Percentiles rank a stretch among this genome's conserved stretches.
Evolutionary conservation across 2,888 invertebrate species (phyloP).

Genomic region (Caradrina kadenii): DNA sequence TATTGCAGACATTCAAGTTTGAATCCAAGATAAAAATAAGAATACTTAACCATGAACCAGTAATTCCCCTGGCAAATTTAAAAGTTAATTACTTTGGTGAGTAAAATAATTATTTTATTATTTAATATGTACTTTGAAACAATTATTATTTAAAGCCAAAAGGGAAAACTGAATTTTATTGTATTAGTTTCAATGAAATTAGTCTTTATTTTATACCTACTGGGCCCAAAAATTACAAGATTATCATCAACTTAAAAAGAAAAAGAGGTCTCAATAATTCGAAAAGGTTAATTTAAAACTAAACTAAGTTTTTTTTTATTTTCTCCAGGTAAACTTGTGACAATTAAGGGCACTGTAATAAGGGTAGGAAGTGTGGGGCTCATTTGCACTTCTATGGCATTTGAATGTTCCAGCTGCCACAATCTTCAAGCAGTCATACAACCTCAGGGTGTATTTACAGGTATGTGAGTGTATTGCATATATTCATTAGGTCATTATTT

Average conservation of each 20-base stretch:
- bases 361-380: slow-evolving; percentile 94
- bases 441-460: slow-evolving; percentile 88
- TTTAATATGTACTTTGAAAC: neutral
- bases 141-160: neutral
- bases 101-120: slow-evolving; percentile 49
- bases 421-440: slow-evolving; percentile 92
- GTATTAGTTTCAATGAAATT: neutral
- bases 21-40: slow-evolving; percentile 84
- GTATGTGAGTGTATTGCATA: slow-evolving; percentile 64
- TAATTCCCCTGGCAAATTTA: slow-evolving; percentile 92
- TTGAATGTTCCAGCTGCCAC: slow-evolving; percentile 93
- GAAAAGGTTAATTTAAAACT: neutral
- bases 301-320: slow-evolving; percentile 15
- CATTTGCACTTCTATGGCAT: slow-evolving; percentile 94
- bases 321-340: slow-evolving; percentile 93
- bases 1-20: slow-evolving; percentile 82
- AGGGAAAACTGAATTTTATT: neutral
- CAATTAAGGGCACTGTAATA: slow-evolving; percentile 96
- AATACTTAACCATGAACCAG: slow-evolving; percentile 90
- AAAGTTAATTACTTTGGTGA: slow-evolving; percentile 94
- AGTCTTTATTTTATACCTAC: no score
- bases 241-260: no score
- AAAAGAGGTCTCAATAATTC: no score
- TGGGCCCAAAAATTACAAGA: no score
- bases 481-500: neutral